Conservation (phyloP, 2,888 invertebrate genomes). For the Chymomyza caudatula region DNA sequence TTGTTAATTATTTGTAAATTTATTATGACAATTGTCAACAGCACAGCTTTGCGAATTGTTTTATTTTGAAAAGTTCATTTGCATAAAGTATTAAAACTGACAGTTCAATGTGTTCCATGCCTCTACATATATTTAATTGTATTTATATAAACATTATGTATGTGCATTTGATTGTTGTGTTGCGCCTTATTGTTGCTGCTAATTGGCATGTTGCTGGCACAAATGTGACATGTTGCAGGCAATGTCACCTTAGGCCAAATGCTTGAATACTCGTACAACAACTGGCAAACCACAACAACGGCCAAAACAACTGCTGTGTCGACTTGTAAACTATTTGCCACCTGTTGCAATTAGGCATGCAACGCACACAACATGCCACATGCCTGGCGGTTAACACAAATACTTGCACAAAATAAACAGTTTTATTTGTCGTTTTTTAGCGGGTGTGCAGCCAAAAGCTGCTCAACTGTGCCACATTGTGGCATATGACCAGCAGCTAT, state of each 20-base stretch:
- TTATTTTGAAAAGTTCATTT: constrained; percentile 10
- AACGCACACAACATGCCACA: constrained; percentile 64
- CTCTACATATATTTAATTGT: background rate
- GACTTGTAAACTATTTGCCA: constrained; percentile 55
- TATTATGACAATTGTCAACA: constrained; percentile 47
- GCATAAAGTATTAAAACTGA: background rate
- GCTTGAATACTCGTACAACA: too few relatives aligned
- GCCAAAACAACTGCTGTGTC: constrained; percentile 27
- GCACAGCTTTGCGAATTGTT: constrained; percentile 25
- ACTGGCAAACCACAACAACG: constrained; percentile 45
- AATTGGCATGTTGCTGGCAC: constrained; percentile 53
- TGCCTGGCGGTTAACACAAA: constrained; percentile 41
- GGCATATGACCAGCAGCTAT: constrained; percentile 72
- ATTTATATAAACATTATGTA: background rate
- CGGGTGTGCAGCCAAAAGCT: constrained; percentile 51
- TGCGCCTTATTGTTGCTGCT: constrained; percentile 24
- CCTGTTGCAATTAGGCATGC: constrained; percentile 73
- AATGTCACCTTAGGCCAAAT: constrained; percentile 6
- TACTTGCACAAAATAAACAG: background rate
- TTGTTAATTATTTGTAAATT: constrained; percentile 59
- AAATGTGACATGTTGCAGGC: constrained; percentile 49
- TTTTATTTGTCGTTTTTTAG: constrained; percentile 5
- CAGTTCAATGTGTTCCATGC: constrained; percentile 9
- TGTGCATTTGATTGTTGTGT: constrained; percentile 34
- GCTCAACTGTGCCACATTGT: constrained; percentile 22